A percentile compares a stretch with the other conserved stretches of the same genome.
Conservation (phyloP, 2,113 vertebrate genomes). For the Alexandromys fortis region DNA sequence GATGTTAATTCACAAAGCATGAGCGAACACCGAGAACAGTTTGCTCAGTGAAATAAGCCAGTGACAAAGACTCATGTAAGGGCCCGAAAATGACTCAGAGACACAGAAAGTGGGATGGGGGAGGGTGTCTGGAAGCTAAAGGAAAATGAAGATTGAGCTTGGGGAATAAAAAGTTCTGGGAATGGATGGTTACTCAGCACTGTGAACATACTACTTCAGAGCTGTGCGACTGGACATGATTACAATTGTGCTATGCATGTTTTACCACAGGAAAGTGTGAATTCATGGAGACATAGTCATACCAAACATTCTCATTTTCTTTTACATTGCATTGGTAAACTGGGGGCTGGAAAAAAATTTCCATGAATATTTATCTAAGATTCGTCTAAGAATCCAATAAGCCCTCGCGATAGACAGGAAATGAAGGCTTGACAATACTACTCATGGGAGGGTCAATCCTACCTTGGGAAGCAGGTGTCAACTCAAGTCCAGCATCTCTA, state of each 20-base stretch:
- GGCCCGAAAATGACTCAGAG: too few species aligned
- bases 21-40: neutral
- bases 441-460: neutral
- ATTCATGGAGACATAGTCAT: neutral
- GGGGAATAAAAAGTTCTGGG: neutral
- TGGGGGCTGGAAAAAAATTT: neutral
- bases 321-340: neutral
- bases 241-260: neutral
- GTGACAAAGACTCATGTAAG: fast-evolving
- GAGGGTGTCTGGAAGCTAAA: too few species aligned
- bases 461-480: neutral
- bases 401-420: neutral
- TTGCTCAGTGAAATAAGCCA: neutral
- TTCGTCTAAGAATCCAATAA: neutral
- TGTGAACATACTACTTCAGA: neutral
- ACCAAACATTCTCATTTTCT: constrained; percentile 16
- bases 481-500: neutral
- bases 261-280: neutral
- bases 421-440: neutral
- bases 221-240: neutral
- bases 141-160: neutral
- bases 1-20: neutral
- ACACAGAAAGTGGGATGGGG: too few species aligned
- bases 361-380: neutral
- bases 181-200: neutral